Evolutionary conservation across 2,113 vertebrate genomes (phyloP).

Genomic region (Thalassarche chlororhynchos): DNA sequence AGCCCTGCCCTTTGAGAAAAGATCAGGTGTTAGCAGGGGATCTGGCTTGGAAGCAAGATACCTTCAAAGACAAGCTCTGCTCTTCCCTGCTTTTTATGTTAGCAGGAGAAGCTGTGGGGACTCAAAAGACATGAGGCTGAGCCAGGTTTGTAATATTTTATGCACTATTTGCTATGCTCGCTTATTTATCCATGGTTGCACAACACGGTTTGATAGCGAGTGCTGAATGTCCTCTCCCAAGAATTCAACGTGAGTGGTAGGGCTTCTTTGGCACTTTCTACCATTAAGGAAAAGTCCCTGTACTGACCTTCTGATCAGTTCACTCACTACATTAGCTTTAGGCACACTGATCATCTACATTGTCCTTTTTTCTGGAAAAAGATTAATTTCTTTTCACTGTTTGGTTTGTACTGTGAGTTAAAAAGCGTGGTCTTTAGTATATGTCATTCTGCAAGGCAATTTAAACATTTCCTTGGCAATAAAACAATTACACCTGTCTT

Average conservation of each 20-base stretch:
- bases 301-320: neutral
- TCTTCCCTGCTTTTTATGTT: neutral
- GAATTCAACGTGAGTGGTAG: neutral
- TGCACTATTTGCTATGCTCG: constrained; percentile 5
- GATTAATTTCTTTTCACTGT: neutral
- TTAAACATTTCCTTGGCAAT: neutral
- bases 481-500: neutral
- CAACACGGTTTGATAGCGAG: neutral
- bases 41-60: neutral
- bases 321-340: neutral
- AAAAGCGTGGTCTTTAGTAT: neutral
- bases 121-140: neutral
- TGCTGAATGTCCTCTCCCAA: neutral
- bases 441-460: neutral
- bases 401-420: neutral
- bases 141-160: constrained; percentile 25
- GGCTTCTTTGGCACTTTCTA: neutral
- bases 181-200: neutral
- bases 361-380: neutral
- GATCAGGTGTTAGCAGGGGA: neutral
- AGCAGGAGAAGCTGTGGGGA: neutral
- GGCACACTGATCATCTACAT: neutral
- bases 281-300: neutral
- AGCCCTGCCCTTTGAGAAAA: neutral
- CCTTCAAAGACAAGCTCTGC: neutral